Evolutionary conservation across 35 echinoderm and acorn worm genomes (phyloP).

Genomic region (Holothuria glaberrima): DNA sequence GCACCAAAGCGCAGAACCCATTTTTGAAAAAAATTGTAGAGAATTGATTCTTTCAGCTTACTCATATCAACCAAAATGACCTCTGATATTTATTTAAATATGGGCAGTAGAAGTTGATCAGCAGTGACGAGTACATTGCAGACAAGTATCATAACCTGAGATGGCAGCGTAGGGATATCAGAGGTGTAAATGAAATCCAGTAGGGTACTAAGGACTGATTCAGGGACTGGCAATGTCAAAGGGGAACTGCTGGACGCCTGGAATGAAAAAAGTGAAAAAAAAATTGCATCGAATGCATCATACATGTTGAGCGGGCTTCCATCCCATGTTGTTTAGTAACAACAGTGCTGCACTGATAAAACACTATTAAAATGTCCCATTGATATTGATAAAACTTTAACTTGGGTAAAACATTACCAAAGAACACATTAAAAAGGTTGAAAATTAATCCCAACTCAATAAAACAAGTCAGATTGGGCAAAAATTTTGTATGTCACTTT

Average conservation of each 20-base stretch:
- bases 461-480: no score
- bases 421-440: no score
- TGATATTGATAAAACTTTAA: no score
- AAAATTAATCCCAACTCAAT: no score
- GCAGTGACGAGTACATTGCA: conserved; percentile 82
- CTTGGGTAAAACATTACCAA: no score
- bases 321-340: no score
- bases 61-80: conserved; percentile 76
- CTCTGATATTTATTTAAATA: conserved; percentile 92
- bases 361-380: no score
- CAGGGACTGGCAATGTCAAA: conserved; percentile 82
- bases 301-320: no score
- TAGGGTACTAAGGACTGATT: conserved; percentile 61
- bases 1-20: no score
- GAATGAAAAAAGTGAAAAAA: neutral
- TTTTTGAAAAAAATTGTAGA: no score
- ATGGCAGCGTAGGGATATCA: conserved; percentile 50
- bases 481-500: no score
- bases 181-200: conserved; percentile 92
- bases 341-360: no score
- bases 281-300: neutral
- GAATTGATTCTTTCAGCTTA: conserved; percentile 48
- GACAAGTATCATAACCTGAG: conserved; percentile 78
- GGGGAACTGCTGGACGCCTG: conserved; percentile 83
- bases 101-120: conserved; percentile 82